phyloP scores from a whole-genome alignment of 2,888 invertebrate genomes.

The Lottia scabra region DNA sequence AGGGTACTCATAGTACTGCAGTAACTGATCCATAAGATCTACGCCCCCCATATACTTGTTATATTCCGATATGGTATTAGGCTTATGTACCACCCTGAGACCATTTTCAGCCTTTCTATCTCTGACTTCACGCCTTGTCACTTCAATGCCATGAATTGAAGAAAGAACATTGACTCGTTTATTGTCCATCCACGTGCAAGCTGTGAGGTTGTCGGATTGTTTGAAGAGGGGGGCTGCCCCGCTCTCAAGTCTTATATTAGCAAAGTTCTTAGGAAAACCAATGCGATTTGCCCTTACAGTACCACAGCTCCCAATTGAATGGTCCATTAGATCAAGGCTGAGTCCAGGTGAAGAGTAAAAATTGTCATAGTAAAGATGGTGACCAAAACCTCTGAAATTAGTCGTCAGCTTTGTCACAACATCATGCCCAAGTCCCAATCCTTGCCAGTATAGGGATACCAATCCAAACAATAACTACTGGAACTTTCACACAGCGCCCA shows the following conservation, averaged over 20 bases:
- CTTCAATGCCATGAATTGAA: not conserved
- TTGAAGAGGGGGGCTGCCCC: not conserved
- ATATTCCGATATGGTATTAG: not conserved
- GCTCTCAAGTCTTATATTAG: not conserved
- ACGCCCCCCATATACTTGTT: slow-evolving; percentile 25
- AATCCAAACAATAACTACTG: not conserved
- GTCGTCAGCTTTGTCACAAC: not conserved
- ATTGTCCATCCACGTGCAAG: not conserved
- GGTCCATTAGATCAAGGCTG: not conserved
- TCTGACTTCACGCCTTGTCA: not conserved
- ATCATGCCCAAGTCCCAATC: not conserved
- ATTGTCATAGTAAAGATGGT: not conserved
- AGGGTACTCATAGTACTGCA: slow-evolving; percentile 22
- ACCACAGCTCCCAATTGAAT: not conserved
- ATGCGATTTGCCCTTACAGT: not conserved
- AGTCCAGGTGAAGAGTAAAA: not conserved
- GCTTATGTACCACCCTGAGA: not conserved
- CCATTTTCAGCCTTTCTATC: slow-evolving; percentile 11
- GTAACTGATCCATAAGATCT: slow-evolving; percentile 20
- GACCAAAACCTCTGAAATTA: not conserved
- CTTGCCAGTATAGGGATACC: not conserved
- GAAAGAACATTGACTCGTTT: not conserved
- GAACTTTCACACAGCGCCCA: not conserved
- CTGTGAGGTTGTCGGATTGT: not conserved
- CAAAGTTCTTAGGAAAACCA: not conserved